Base-by-base conservation (phyloP, 1,140 invertebrate genomes). In the Zaprionus taronus region DNA sequence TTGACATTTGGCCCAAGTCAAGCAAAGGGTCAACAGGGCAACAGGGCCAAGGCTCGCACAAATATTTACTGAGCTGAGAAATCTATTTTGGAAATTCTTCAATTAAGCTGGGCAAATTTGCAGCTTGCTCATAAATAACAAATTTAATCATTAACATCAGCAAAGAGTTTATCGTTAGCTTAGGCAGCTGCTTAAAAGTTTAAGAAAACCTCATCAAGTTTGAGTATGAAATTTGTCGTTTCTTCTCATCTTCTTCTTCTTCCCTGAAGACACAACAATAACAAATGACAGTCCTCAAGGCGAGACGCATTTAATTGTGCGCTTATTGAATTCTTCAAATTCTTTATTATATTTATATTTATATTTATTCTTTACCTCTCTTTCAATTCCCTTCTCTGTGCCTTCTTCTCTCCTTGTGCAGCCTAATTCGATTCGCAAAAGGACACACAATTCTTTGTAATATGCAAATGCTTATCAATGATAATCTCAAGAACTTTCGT, bases 401-500 rank as follows among this genome's bases (percentile, higher is more conserved):
- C 28, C 7, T 34, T 34, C 31, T 34, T 9, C 31, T 26, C 9
- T 31, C 28, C 31, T 34, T 28, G 31, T 34, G 31, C 17, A 15
- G 17, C 14, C 49, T 61, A 24, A 62, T 69, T 22, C 31, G 67
- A 61, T 38, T 41, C 20, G 26, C 36, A 28, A 5, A 7, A 34
- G 41, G 51, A 56, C 31, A 66, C 22, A 26, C 17, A 34, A 24
- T 24, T 36, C 26, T 22, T 73, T 69, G 63, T 47, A 56, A 41
- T 64, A 72, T 67, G 36, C 56, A 62, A 72, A 66, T 61, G 63
- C 57, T 67, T 61, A 72, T 77, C 64, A 51, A 20, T 41, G 64
- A 58, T 56, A 64, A 77, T 74, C 49, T 57, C 20, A 58, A 74
- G 53, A 73, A 53, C 65, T 78, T 74, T 68, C 64, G 28, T 47